Evolutionary conservation across 2,113 vertebrate genomes (phyloP), one percentile per base, ranked within the genome.

Genomic region (Aegotheles bennettii): DNA sequence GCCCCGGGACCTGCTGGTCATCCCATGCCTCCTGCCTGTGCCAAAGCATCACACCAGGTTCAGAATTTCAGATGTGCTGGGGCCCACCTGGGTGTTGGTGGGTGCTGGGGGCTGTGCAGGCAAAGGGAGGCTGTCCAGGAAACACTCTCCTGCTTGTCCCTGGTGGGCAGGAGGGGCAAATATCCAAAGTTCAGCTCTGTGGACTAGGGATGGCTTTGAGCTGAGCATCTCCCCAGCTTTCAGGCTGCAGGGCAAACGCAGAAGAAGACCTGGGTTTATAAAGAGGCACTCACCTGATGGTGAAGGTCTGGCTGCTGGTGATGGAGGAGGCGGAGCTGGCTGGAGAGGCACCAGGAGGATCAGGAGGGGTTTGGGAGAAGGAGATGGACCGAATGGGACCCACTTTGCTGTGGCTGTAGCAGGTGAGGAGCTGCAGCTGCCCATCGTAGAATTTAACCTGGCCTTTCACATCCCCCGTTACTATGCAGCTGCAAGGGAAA

Each of bases 381-480:
- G 99, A 99, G 92, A 99, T 98, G 42, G 97, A 98, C 10, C 9
- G 89, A 69, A 99, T 98, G 36, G 98, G 54, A 14, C 98, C 98
- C 97, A 98, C 92, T 47, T 95, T 94, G 47, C 99, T 95, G 16
- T 98, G 89, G 60, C 84, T 97, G 91, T 98, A 99, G 96, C 95
- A 98, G 86, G 71, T 90, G 45, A 98, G 91, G 25, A 98, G 68
- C 73, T 51, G 90, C 75, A 99, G 97, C 7, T 94, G 76, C 36
- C 97, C 97, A 1, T 98, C 96, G 2, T 99, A 99, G 97, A 99
- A 98, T 68, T 97, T 98, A 51, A 99, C 96, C 36, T 96, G 95
- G 1, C 99, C 99, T 88, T 53, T 97, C n/a, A 96, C 67, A 64
- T 99, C 98, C 3, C 99, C 98, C 6, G 98, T 99, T 42, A 99